Evolutionary conservation across 1,140 invertebrate species (phyloP).

Genomic region (Spodoptera frugiperda): DNA sequence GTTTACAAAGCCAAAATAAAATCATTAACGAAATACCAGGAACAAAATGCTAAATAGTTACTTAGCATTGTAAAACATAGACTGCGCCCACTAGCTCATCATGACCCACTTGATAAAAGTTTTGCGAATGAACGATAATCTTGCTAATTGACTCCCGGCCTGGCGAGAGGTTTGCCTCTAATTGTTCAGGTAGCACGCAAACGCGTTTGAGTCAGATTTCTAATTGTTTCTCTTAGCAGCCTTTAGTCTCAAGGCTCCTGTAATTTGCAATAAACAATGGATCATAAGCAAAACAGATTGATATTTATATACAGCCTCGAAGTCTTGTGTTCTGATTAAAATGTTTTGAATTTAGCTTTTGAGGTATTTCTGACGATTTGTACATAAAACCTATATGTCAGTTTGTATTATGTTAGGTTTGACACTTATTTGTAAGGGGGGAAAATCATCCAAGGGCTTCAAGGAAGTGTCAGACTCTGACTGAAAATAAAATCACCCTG

Average conservation of each 20-base stretch:
- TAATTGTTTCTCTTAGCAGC: slow-evolving; percentile 75
- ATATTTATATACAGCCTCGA: slow-evolving; percentile 42
- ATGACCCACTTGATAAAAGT: slow-evolving; percentile 42
- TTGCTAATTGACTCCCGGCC: slow-evolving; percentile 62
- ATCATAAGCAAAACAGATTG: slow-evolving; percentile 44
- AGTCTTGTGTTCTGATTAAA: slow-evolving; percentile 12
- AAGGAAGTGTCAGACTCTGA: too few relatives aligned
- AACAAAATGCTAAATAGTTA: neutral
- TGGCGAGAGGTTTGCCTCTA: slow-evolving; percentile 66
- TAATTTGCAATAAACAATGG: slow-evolving; percentile 58
- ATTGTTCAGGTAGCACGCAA: slow-evolving; percentile 74
- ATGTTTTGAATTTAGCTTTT: too few relatives aligned
- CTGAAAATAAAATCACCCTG: too few relatives aligned
- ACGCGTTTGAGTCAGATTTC: slow-evolving; percentile 68
- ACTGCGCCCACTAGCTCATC: neutral
- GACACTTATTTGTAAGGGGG: too few relatives aligned
- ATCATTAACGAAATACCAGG: too few relatives aligned
- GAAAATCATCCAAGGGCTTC: too few relatives aligned
- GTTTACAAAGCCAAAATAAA: too few relatives aligned
- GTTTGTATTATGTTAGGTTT: too few relatives aligned
- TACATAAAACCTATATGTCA: too few relatives aligned
- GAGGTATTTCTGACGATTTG: too few relatives aligned
- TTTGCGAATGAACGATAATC: slow-evolving; percentile 62
- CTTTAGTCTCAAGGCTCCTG: slow-evolving; percentile 60
- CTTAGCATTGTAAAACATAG: neutral